Base-by-base conservation (phyloP, 2,888 invertebrate genomes). In the Rhorus exstirpatorius region DNA sequence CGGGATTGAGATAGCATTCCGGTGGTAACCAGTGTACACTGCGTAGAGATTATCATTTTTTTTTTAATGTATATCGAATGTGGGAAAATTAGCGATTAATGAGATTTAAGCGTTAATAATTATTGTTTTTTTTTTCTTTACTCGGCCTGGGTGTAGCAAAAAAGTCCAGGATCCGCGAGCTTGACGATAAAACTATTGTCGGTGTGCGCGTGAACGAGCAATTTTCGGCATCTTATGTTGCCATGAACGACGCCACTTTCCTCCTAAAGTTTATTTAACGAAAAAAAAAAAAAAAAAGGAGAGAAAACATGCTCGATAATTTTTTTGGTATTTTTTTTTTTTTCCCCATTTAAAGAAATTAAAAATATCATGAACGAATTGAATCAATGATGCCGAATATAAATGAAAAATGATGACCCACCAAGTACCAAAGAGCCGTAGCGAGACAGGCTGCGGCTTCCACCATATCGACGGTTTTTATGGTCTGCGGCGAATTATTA, bases 11-110 rank as follows among this genome's bases (percentile, higher is more conserved):
- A 91, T 97, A 96, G 90, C 96, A 96, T 91, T 98, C 98, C 8
- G 96, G 95, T 0, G 98, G 98, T 90, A 98, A 95, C 98, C 98
- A 99, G 86, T 97, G 97, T 1, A 97, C 94, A 88, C 97, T 98
- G 90, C n/a, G 90, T 87, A 79, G 67, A 75, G 6, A 31, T 31
- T 3, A 2, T 3, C 31, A 31, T 31, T 31, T 31, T 31, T 31
- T 49, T 49, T 14, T 49, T 49, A 21, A 8, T 1, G 1, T 49
- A 17, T 8, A 49, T 53, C 12, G 24, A 31, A 31, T 6, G n/a
- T n/a, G n/a, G n/a, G n/a, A 12, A 1, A 17, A 26, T 61, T 49
- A 1, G 26, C 10, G n/a, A 35, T 38, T 8, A 38, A 35, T 21
- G 21, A 6, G 26, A 10, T 31, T 60, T 19, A 6, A 10, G 31